Base-by-base conservation (phyloP, 2,113 vertebrate genomes). In the Erythrolamprus reginae region DNA sequence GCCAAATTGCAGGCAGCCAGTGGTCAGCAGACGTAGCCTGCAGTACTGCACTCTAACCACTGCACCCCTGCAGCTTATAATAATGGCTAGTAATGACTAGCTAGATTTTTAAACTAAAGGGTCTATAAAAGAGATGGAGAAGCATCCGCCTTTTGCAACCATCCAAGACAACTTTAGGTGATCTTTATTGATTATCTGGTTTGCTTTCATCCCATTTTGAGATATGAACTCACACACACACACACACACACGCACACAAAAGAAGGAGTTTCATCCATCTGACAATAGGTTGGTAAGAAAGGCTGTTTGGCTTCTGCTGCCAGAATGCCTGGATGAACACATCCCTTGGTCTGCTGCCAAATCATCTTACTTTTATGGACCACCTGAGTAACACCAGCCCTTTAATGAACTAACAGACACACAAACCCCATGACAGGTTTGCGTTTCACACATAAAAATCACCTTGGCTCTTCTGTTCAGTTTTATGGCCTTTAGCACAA, bases 231-330 rank as follows among this genome's bases (percentile, higher is more conserved):
- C 1, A 45, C 45, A 45, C 45, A 45, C 45, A 45, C 45, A 24
- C 15, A 52, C 51, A 51, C 15, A 52, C 51, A 17, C 15, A 17
- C 51, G 0, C 1, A 7, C 21, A 56, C 24, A 26, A 61, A 28
- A 26, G 58, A 61, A 65, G 61, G 28, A n/a, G 28, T 33, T 65
- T 65, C 12, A 65, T 65, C 13, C 13, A n/a, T 65, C 28, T 33
- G 12, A 65, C 1, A 2, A 96, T 94, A 96, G 94, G 91, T 61
- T 90, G 92, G 82, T 89, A 95, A 95, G 91, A 91, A 87, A 91
- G 83, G 86, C 87, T 53, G 50, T 50, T 90, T 88, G 89, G 82
- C 89, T 94, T 92, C 83, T 90, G 91, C 38, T 77, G 85, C 92
- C 92, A 90, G 92, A 92, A 87, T 94, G 82, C 70, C 82, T 94